phyloP scores from a whole-genome alignment of 2,113 vertebrate species.

The Corythoichthys haematopterus region DNA sequence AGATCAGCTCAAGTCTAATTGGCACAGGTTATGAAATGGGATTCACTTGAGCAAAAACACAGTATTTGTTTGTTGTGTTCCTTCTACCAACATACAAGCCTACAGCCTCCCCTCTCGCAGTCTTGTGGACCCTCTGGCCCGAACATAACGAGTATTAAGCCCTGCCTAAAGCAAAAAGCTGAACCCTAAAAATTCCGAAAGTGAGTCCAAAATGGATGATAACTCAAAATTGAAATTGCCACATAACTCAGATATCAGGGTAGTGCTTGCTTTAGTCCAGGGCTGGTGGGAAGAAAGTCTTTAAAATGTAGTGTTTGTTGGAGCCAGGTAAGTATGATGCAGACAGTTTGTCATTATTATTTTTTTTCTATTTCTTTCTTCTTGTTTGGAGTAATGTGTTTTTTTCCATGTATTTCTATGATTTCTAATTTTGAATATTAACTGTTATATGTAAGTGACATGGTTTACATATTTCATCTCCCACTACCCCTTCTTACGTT shows the following conservation, averaged over 20 bases:
- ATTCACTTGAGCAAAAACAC: constrained; percentile 47
- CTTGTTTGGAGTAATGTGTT: constrained; percentile 23
- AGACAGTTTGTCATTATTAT: constrained; percentile 41
- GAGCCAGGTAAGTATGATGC: constrained; percentile 91
- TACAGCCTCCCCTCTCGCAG: constrained; percentile 46
- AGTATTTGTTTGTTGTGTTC: constrained; percentile 16
- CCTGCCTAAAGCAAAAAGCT: constrained; percentile 65
- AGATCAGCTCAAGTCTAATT: constrained; percentile 16
- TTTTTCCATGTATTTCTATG: constrained; percentile 48
- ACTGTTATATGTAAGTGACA: constrained; percentile 53
- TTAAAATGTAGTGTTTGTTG: constrained; percentile 80
- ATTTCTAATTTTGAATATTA: constrained; percentile 55
- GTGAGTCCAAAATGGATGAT: constrained; percentile 18
- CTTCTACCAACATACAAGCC: constrained; percentile 8
- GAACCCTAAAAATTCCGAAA: constrained; percentile 50
- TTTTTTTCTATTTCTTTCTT: constrained; percentile 16
- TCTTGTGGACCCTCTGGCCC: constrained; percentile 67
- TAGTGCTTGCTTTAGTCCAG: constrained; percentile 52
- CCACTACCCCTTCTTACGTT: constrained; percentile 46
- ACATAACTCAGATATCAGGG: constrained; percentile 10
- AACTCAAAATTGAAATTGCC: constrained; percentile 5
- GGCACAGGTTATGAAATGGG: constrained; percentile 59
- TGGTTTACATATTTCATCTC: constrained; percentile 55
- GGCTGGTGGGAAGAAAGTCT: constrained; percentile 91
- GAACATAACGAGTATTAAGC: constrained; percentile 56